A percentile compares a stretch with the other conserved stretches of the same genome.
These are phyloP conservation scores for Distichodus sexfasciatus DNA, from an alignment of 2,797 vertebrate species.

Conservation along the genomic window DNA sequence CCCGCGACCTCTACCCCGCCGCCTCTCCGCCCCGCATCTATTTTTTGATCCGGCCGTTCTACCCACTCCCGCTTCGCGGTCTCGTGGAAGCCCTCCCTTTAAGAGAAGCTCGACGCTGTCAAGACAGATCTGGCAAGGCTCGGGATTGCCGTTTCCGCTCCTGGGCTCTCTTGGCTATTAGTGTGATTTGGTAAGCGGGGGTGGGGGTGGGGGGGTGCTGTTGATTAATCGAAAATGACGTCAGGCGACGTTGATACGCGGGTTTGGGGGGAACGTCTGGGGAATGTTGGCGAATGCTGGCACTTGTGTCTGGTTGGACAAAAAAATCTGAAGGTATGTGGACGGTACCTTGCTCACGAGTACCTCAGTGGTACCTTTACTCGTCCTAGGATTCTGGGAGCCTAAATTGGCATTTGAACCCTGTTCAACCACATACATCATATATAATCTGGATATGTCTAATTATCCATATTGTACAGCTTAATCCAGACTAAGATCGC, in stretches of 20 bases:
- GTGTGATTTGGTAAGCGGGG: background rate
- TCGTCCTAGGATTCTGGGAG: too few species aligned
- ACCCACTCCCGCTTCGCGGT: background rate
- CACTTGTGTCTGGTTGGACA: background rate
- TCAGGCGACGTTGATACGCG: background rate
- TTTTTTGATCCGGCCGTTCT: slow-evolving; percentile 13
- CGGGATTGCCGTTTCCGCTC: background rate
- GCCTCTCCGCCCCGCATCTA: slow-evolving; percentile 15
- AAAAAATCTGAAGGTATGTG: too few species aligned
- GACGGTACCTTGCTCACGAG: too few species aligned
- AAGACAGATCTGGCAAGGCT: background rate
- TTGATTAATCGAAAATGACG: slow-evolving; percentile 2
- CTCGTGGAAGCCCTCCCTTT: slow-evolving; percentile 2
- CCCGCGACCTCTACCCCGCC: slow-evolving; percentile 14
- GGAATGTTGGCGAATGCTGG: background rate
- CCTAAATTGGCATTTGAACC: too few species aligned
- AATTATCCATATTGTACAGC: too few species aligned
- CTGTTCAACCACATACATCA: too few species aligned
- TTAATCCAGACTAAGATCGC: too few species aligned
- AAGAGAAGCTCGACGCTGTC: slow-evolving; percentile 20
- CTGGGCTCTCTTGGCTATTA: slow-evolving; percentile 8
- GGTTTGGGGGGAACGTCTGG: background rate
- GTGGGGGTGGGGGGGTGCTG: background rate
- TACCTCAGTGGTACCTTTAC: too few species aligned
- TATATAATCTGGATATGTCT: too few species aligned